Conservation (phyloP, 2,113 vertebrate genomes). For the Azemiops feae region DNA sequence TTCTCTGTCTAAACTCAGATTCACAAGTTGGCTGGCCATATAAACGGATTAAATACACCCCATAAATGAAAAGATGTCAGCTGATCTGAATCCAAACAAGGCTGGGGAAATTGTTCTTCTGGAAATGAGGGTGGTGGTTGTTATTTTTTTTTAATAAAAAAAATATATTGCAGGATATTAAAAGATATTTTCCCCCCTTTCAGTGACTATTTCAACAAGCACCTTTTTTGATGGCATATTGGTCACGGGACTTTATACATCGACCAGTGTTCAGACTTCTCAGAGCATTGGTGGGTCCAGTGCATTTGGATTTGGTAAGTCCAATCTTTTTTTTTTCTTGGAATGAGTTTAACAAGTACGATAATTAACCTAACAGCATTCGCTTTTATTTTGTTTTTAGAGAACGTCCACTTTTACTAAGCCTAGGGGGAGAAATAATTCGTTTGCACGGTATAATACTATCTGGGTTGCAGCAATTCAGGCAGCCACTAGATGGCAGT, state of each 20-base stretch:
- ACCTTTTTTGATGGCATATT: conserved; percentile 94
- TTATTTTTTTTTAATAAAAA: background rate
- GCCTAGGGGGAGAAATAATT: background rate
- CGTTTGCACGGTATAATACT: background rate
- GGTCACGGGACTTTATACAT: conserved; percentile 96
- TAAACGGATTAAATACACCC: background rate
- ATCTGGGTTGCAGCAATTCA: background rate
- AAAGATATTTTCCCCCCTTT: conserved; percentile 48
- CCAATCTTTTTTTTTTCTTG: background rate
- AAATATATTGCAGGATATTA: background rate
- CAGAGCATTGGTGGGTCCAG: conserved; percentile 86
- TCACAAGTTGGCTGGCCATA: background rate
- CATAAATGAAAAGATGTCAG: background rate
- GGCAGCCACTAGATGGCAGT: background rate
- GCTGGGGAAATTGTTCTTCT: background rate
- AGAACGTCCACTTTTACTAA: background rate
- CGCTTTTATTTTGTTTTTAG: background rate
- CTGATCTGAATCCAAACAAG: background rate
- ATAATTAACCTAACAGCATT: background rate
- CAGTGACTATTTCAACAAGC: conserved; percentile 96
- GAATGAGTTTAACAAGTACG: background rate
- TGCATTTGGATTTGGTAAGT: conserved; percentile 96
- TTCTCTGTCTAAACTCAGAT: background rate
- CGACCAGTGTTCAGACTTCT: conserved; percentile 88
- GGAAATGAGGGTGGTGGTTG: background rate